Percentiles rank a stretch among this genome's conserved stretches.
phyloP scores from a whole-genome alignment of 2,888 invertebrate species.

The Epinotia ramella region DNA sequence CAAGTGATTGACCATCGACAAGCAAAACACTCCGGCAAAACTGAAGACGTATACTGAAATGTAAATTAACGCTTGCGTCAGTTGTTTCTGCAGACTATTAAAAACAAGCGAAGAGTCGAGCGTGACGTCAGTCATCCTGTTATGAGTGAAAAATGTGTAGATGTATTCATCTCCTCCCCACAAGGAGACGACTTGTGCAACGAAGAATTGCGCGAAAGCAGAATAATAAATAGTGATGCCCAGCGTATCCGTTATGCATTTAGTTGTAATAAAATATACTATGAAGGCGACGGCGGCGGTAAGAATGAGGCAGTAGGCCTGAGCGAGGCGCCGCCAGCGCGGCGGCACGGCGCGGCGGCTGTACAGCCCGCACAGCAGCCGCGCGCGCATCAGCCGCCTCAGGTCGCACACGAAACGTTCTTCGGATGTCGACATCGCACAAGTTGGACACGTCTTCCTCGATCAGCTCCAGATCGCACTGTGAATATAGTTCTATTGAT shows the following conservation, averaged over 20 bases:
- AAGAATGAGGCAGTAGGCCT: neutral
- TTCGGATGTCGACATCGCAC: neutral
- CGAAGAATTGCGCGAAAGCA: neutral
- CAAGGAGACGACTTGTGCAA: neutral
- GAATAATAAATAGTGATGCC: neutral
- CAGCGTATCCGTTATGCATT: neutral
- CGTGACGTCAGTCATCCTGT: neutral
- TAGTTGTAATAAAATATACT: neutral
- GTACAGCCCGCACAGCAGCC: conserved; percentile 2
- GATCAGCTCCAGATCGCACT: too few relatives aligned
- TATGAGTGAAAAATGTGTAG: neutral
- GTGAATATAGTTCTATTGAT: neutral
- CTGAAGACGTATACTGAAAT: neutral
- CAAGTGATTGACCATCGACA: too few relatives aligned
- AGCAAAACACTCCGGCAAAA: neutral
- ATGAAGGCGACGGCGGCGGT: neutral
- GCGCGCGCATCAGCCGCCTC: neutral
- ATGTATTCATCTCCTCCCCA: conserved; percentile 1
- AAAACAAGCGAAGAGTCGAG: neutral
- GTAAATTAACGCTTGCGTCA: neutral
- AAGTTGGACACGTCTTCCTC: too few relatives aligned
- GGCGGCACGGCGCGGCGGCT: neutral
- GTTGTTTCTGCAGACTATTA: neutral
- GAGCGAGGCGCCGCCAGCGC: neutral
- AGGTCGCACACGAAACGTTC: neutral